These are phyloP conservation scores for Clupea harengus DNA, from an alignment of 2,113 vertebrate genomes.

Conservation along the genomic window DNA sequence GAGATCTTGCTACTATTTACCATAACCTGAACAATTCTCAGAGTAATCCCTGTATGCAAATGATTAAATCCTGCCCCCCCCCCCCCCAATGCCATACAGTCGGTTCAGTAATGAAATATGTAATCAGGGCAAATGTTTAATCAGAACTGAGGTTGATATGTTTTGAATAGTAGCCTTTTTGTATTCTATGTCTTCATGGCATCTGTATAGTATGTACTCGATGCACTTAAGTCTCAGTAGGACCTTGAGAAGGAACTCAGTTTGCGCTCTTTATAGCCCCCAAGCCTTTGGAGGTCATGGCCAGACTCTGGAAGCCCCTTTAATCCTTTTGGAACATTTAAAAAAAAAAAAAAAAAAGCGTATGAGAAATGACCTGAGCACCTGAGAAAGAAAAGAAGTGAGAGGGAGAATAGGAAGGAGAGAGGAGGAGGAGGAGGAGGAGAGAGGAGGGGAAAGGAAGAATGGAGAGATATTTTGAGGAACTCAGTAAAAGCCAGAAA, in stretches of 20 bases:
- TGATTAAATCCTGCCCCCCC: neutral
- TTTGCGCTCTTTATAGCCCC: conserved; percentile 23
- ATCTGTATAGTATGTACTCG: neutral
- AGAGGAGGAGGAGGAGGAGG: neutral
- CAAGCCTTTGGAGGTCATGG: conserved; percentile 32
- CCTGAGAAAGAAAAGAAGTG: neutral
- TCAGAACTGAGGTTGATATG: neutral
- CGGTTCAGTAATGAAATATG: neutral
- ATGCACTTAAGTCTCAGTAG: neutral
- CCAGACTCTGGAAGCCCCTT: conserved; percentile 31
- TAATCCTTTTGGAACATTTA: conserved; percentile 51
- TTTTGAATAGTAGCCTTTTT: conserved; percentile 26
- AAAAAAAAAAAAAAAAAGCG: neutral
- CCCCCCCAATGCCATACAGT: neutral
- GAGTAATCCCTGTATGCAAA: neutral
- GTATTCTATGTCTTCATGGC: conserved; percentile 1
- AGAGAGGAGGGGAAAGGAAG: neutral
- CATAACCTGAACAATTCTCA: neutral
- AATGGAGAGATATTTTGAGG: neutral
- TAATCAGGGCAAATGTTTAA: neutral
- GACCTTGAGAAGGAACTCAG: conserved; percentile 30
- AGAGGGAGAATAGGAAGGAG: neutral
- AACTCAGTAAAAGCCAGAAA: neutral
- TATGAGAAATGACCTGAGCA: conserved; percentile 27
- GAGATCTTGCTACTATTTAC: too few species aligned